These are phyloP conservation scores for Daboia siamensis DNA, from an alignment of 2,113 vertebrate species.

Conservation along the genomic window DNA sequence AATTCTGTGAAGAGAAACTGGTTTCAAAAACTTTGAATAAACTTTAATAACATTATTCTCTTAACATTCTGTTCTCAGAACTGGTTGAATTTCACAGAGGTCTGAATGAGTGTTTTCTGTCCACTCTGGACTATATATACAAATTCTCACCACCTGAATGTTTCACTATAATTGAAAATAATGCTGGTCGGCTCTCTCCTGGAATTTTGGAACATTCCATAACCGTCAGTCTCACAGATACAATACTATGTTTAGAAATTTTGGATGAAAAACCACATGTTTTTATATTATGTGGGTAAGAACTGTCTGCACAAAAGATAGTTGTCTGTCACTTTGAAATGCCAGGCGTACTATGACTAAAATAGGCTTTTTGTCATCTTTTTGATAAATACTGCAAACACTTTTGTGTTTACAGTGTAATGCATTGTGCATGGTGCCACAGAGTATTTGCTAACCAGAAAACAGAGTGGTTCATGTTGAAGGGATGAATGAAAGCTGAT, in stretches of 20 bases:
- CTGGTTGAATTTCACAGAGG: neutral
- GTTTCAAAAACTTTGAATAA: neutral
- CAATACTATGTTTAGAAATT: conserved; percentile 28
- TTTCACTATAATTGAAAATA: conserved; percentile 36
- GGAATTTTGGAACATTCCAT: conserved; percentile 48
- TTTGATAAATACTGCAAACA: neutral
- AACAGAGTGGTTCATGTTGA: neutral
- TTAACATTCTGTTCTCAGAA: conserved; percentile 27
- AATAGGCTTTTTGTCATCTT: conserved; percentile 51
- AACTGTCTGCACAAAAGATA: conserved; percentile 47
- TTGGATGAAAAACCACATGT: neutral
- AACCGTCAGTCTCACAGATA: conserved; percentile 39
- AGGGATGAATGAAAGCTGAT: neutral
- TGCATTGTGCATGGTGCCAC: neutral
- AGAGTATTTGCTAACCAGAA: neutral
- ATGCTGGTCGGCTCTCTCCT: conserved; percentile 21
- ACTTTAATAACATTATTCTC: neutral
- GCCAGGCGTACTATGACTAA: conserved; percentile 42
- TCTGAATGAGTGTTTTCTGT: neutral
- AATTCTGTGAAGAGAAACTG: conserved; percentile 15
- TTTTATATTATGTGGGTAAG: conserved; percentile 44
- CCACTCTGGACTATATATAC: neutral
- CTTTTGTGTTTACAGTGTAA: neutral
- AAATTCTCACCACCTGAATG: neutral
- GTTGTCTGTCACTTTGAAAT: conserved; percentile 52